A percentile compares a stretch with the other conserved stretches of the same genome.
Evolutionary conservation across 1,140 invertebrate species (phyloP).

Genomic region (Stratiolaelaps scimitus): DNA sequence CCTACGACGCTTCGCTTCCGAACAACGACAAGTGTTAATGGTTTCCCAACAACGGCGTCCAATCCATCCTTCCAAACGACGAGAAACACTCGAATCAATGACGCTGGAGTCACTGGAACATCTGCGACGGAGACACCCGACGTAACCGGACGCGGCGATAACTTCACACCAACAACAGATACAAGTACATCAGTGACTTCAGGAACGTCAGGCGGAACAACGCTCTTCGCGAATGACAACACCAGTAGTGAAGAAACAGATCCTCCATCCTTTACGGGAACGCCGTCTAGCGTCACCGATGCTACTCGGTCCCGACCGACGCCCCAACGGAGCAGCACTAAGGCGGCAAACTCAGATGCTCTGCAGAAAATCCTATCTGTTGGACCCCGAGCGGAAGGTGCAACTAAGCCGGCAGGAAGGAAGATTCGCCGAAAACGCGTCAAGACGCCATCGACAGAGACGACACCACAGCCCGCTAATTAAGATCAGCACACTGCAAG

Average conservation of each 20-base stretch:
- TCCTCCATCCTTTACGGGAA: background rate
- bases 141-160: too few species aligned
- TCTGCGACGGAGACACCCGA: too few species aligned
- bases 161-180: background rate
- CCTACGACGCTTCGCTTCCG: too few species aligned
- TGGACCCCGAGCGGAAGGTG: background rate
- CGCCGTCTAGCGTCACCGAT: background rate
- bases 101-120: too few species aligned
- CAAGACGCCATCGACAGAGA: background rate
- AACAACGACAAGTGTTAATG: too few species aligned
- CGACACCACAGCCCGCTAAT: too few species aligned
- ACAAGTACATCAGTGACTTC: background rate
- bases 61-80: too few species aligned
- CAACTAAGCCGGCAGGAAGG: background rate
- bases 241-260: background rate
- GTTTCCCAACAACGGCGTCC: too few species aligned
- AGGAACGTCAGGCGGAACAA: background rate
- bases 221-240: background rate
- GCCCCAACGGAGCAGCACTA: too few species aligned
- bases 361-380: constrained; percentile 11
- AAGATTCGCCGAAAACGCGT: constrained; percentile 1
- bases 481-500: too few species aligned
- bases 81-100: too few species aligned
- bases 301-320: background rate
- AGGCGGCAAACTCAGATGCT: background rate